Base-by-base conservation (phyloP, 2,113 vertebrate genomes). In the Chionomys nivalis region DNA sequence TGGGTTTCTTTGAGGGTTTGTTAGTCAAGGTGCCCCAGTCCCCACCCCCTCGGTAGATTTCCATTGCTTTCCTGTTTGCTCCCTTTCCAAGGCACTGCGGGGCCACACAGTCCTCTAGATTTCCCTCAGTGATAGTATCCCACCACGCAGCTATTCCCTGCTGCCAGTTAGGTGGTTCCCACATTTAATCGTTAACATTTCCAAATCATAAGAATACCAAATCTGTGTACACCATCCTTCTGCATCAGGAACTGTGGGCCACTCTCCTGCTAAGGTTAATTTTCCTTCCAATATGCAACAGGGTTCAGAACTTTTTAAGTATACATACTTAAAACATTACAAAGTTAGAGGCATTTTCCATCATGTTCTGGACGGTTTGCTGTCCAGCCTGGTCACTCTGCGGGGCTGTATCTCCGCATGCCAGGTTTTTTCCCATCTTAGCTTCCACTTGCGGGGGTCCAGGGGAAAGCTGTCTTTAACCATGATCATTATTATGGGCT, bases 41-140 rank as follows among this genome's bases (percentile, higher is more conserved):
- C 77, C 87, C 75, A 95, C 97, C 98, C 97, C 17, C 36, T 14
- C 14, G 96, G 97, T 96, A 52, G 97, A 66, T 76, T 97, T 96
- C 95, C 68, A 96, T 91, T 93, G 68, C 97, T 98, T 97, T 96
- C 94, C 36, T 95, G 89, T 93, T 96, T 65, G 0, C 58, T 94
- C 14, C 81, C 75, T 0, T 94, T 81, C 87, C 79, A 0, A 16
- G n/a, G 0, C 23, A 94, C 75, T 86, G 36, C 63, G 93, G 13
- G 23, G 24, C 31, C 72, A 23, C 23, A 49, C 5, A n/a, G 72
- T 70, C 63, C 73, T 96, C 66, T 66, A n/a, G 65, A 39, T 75
- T 95, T 97, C 87, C 31, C 13, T 26, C 68, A 23, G 73, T 88
- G 65, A 1, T 24, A 8, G 24, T 36, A 66, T 19, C 58, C 72